A percentile compares a stretch with the other conserved stretches of the same genome.
These are phyloP conservation scores for Felis catus DNA, from an alignment of 2,113 vertebrate genomes.

Conservation along the genomic window F.catus_Fca126_mat1.0 CM031426.1:38800001-38800500, in stretches of 20 bases:
- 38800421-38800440: background rate
- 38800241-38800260: background rate
- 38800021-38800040: background rate
- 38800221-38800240: accelerated
- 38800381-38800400: background rate
- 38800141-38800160: background rate
- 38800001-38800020: background rate
- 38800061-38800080: background rate
- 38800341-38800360: background rate
- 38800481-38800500: background rate
- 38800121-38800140: background rate
- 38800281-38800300: background rate
- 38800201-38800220: background rate
- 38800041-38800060: background rate
- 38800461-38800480: background rate
- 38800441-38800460: background rate
- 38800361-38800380: background rate
- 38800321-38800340: background rate
- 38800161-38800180: background rate
- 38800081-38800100: background rate
- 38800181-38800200: background rate
- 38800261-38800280: too few species aligned
- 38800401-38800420: background rate
- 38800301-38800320: background rate
- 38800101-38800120: background rate